Evolutionary conservation across 2,888 invertebrate species (phyloP).

Genomic region (Lapara coniferarum): DNA sequence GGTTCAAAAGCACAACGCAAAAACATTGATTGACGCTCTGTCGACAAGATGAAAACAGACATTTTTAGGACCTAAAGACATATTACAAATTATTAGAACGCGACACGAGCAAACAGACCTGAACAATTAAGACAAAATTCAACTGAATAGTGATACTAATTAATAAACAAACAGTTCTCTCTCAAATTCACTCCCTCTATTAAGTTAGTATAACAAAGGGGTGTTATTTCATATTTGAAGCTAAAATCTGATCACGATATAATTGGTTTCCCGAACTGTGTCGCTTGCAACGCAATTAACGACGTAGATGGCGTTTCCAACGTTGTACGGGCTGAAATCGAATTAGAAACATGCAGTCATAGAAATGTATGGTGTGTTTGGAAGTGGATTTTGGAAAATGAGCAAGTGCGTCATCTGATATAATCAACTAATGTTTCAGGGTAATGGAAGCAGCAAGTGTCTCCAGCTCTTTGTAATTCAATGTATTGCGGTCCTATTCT

Average conservation of each 20-base stretch:
- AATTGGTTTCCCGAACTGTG: slow-evolving; percentile 17
- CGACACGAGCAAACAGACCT: not conserved
- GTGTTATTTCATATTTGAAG: slow-evolving; percentile 23
- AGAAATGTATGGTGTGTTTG: not conserved
- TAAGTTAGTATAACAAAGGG: slow-evolving; percentile 8
- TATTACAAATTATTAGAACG: no score
- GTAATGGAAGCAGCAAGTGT: no score
- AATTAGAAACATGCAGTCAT: slow-evolving; percentile 6
- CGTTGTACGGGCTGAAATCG: not conserved
- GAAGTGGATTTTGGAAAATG: not conserved
- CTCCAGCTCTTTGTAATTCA: no score
- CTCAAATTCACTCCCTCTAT: not conserved
- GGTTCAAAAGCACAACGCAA: no score
- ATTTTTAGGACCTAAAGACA: no score
- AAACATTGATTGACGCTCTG: no score
- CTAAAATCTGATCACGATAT: slow-evolving; percentile 20
- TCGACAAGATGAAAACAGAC: no score
- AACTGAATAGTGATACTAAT: not conserved
- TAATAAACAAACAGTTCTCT: slow-evolving; percentile 3
- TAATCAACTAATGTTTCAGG: no score
- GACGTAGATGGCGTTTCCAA: not conserved
- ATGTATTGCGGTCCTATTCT: no score
- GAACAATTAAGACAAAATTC: slow-evolving; percentile 11
- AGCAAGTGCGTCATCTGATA: no score
- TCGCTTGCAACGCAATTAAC: slow-evolving; percentile 18